Evolutionary conservation across 2,113 vertebrate species (phyloP).

Genomic region (Epinephelus cyanopodus): DNA sequence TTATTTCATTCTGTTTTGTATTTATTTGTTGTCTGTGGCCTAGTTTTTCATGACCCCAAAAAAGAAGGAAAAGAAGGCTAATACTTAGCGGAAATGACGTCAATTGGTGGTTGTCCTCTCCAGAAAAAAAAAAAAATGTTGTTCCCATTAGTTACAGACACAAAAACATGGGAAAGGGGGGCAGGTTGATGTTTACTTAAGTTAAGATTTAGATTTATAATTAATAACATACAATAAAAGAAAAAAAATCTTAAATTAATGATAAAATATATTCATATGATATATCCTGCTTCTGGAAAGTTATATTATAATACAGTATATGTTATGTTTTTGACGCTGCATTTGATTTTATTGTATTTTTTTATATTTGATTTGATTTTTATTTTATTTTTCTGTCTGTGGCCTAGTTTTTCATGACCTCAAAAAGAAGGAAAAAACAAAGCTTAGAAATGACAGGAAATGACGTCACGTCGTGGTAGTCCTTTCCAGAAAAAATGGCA

Average conservation of each 20-base stretch:
- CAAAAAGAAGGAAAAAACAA: neutral
- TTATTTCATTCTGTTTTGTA: too few relatives aligned
- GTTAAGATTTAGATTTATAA: too few relatives aligned
- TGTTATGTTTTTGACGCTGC: neutral
- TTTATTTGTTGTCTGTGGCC: neutral
- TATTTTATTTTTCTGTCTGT: neutral
- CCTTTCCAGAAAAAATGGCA: conserved; percentile 89
- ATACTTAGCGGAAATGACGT: conserved; percentile 69
- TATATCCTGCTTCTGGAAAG: neutral
- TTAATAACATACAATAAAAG: too few relatives aligned
- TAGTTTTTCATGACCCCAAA: conserved; percentile 47
- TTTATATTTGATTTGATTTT: too few relatives aligned
- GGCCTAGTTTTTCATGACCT: conserved; percentile 47
- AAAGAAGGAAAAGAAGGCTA: neutral
- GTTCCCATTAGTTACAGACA: too few relatives aligned
- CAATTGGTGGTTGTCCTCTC: conserved; percentile 63
- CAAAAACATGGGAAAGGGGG: too few relatives aligned
- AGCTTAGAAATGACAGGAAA: conserved; percentile 45
- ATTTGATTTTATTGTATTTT: neutral
- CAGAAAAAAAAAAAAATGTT: conserved; percentile 81
- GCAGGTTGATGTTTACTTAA: too few relatives aligned
- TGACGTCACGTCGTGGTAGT: conserved; percentile 63
- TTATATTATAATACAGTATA: neutral
- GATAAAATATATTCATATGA: neutral
- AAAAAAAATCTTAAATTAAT: too few relatives aligned